These are phyloP conservation scores for Prunella fulvescens DNA, from an alignment of 2,113 vertebrate species.

Conservation along the genomic window DNA sequence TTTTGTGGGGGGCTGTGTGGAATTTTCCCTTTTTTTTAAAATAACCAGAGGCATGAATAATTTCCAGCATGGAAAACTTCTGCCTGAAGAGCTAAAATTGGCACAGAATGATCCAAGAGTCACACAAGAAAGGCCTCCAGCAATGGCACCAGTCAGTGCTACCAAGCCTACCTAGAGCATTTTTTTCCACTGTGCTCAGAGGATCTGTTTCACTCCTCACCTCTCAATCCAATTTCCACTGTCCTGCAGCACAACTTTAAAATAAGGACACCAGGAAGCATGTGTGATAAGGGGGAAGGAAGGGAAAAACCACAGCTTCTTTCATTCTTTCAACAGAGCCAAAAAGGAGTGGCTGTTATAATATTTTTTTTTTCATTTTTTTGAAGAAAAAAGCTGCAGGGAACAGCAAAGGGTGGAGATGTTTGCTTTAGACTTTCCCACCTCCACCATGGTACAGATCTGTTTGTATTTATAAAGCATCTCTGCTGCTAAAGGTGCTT, in stretches of 20 bases:
- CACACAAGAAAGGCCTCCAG: slow-evolving; percentile 45
- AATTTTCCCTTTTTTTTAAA: neutral
- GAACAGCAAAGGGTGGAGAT: neutral
- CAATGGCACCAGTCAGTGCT: neutral
- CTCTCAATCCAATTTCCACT: slow-evolving; percentile 44
- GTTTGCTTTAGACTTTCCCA: neutral
- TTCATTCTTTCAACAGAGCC: slow-evolving; percentile 31
- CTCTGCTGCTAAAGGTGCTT: neutral
- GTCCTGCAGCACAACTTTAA: slow-evolving; percentile 20
- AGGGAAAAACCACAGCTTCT: slow-evolving; percentile 31
- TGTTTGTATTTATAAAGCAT: neutral
- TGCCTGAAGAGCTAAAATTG: slow-evolving; percentile 62
- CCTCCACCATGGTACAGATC: fast-evolving
- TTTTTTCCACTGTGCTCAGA: slow-evolving; percentile 53
- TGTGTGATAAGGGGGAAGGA: slow-evolving; percentile 41
- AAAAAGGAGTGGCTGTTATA: neutral
- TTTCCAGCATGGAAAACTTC: slow-evolving; percentile 49
- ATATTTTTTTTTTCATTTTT: no score
- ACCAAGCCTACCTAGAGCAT: slow-evolving; percentile 29
- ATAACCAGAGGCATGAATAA: slow-evolving; percentile 22
- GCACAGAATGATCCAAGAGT: slow-evolving; percentile 15
- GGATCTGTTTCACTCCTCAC: slow-evolving; percentile 23
- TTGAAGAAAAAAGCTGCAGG: neutral
- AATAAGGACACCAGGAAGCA: slow-evolving; percentile 42
- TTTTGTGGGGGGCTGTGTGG: neutral